A percentile compares a stretch with the other conserved stretches of the same genome.
Evolutionary conservation across 2,888 invertebrate species (phyloP).

Genomic region (Trichopria drosophilae): DNA sequence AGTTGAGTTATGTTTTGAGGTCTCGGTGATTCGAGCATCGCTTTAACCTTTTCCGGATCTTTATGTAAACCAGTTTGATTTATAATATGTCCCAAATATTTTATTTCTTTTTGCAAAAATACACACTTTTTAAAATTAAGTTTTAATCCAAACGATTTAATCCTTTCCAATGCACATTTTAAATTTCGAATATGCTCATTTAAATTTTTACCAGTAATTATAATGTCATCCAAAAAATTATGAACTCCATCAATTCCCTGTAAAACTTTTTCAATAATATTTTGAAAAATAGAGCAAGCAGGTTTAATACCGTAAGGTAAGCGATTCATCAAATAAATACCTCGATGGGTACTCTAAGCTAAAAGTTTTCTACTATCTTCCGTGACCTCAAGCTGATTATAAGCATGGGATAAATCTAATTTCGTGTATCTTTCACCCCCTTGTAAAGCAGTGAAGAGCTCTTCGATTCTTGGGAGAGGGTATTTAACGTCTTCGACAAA

Average conservation of each 20-base stretch:
- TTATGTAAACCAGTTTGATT: slow-evolving; percentile 46
- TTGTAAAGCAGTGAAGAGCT: slow-evolving; percentile 35
- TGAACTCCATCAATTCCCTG: slow-evolving; percentile 45
- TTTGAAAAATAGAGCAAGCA: slow-evolving; percentile 47
- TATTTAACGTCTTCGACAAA: slow-evolving; percentile 38
- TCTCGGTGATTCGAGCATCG: no score
- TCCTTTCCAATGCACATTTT: slow-evolving; percentile 15
- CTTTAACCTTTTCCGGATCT: no score
- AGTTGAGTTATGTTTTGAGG: slow-evolving; percentile 39
- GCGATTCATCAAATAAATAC: slow-evolving; percentile 34
- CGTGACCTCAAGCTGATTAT: slow-evolving; percentile 47
- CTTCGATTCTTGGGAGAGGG: slow-evolving; percentile 41
- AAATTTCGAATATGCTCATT: slow-evolving; percentile 43
- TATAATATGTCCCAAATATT: slow-evolving; percentile 45
- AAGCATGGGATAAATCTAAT: slow-evolving; percentile 44
- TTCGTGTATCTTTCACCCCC: slow-evolving; percentile 27
- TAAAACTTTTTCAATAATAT: slow-evolving; percentile 42
- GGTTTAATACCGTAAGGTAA: slow-evolving; percentile 48
- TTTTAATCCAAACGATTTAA: slow-evolving; percentile 10
- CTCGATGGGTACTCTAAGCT: slow-evolving; percentile 40
- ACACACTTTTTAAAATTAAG: no score
- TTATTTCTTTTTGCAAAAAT: no score
- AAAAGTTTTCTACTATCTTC: slow-evolving; percentile 38
- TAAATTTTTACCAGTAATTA: slow-evolving; percentile 44
- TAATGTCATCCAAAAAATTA: slow-evolving; percentile 53